Percentiles rank a stretch among this genome's conserved stretches.
phyloP scores from a whole-genome alignment of 2,888 invertebrate genomes.

The Platypus cylindrus region DNA sequence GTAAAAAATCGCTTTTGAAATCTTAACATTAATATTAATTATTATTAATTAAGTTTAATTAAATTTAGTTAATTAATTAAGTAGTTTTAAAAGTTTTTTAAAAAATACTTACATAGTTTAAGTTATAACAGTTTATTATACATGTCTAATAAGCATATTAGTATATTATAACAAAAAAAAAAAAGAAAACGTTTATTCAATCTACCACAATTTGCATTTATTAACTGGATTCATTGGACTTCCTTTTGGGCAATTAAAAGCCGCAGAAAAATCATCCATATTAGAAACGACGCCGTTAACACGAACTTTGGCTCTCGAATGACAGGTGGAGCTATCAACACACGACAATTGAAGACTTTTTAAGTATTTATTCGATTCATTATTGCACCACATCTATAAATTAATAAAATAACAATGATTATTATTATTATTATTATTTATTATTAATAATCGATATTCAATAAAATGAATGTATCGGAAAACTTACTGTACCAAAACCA shows the following conservation, averaged over 20 bases:
- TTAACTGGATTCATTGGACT: slow-evolving; percentile 31
- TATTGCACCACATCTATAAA: slow-evolving; percentile 32
- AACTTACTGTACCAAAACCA: slow-evolving; percentile 32
- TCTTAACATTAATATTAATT: no score
- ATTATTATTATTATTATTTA: background rate
- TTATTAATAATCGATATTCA: background rate
- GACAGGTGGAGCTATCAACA: slow-evolving; percentile 15
- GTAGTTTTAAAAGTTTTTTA: no score
- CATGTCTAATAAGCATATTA: no score
- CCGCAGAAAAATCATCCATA: slow-evolving; percentile 31
- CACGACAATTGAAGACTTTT: slow-evolving; percentile 15
- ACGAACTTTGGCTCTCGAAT: slow-evolving; percentile 25
- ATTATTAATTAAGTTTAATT: no score
- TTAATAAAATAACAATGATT: background rate
- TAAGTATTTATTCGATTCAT: slow-evolving; percentile 25
- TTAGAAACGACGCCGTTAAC: slow-evolving; percentile 33
- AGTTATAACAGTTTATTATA: no score
- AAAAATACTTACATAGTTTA: no score
- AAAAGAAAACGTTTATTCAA: no score
- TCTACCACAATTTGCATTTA: slow-evolving; percentile 31
- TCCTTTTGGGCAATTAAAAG: slow-evolving; percentile 29
- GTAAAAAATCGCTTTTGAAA: no score
- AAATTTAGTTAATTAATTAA: no score
- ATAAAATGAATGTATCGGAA: background rate
- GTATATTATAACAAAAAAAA: no score